Conservation (phyloP, 2,888 invertebrate species). For the Epicampocera succincta region DNA sequence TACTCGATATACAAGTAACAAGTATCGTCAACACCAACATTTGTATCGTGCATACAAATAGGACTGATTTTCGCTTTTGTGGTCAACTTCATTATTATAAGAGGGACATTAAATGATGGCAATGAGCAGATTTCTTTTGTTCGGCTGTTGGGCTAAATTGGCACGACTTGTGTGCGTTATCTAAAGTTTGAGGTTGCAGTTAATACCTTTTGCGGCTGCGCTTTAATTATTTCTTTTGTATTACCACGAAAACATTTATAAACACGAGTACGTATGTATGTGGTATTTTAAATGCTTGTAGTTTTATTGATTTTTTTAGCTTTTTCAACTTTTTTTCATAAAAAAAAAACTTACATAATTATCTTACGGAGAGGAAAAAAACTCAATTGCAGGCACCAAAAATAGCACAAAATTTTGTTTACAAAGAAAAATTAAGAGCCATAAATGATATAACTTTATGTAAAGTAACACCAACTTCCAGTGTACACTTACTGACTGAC, state of each 20-base stretch:
- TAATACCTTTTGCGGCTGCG: conserved; percentile 39
- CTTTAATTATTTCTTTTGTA: conserved; percentile 27
- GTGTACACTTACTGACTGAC: neutral
- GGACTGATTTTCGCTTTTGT: neutral
- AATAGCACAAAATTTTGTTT: conserved; percentile 54
- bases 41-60: neutral
- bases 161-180: neutral
- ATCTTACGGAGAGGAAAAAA: conserved; percentile 27
- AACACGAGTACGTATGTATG: neutral
- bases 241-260: neutral
- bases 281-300: conserved; percentile 2
- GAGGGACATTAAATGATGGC: conserved; percentile 17
- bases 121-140: conserved; percentile 1
- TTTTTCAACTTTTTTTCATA: neutral
- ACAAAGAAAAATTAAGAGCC: conserved; percentile 38
- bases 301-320: conserved; percentile 35
- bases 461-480: conserved; percentile 54
- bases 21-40: no score
- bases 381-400: conserved; percentile 23
- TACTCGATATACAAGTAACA: no score
- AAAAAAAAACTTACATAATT: conserved; percentile 63
- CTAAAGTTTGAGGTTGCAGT: conserved; percentile 61
- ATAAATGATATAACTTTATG: conserved; percentile 67
- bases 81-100: conserved; percentile 8
- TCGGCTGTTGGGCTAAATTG: neutral